phyloP scores from a whole-genome alignment of 1,140 invertebrate genomes.

The Drosophila tsacasi region DNA sequence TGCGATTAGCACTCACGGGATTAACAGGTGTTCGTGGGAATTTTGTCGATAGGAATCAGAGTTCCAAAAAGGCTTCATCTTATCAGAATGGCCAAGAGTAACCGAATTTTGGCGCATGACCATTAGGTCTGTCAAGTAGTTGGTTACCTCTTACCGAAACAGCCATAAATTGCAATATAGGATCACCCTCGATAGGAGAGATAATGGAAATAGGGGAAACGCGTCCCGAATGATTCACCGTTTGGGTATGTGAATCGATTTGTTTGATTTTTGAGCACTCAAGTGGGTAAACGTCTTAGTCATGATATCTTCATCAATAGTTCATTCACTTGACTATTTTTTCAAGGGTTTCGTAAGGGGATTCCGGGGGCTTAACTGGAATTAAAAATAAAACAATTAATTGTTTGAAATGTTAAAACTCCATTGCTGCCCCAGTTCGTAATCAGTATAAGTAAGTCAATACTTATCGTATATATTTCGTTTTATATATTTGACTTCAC shows the following conservation, averaged over 20 bases:
- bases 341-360: not conserved
- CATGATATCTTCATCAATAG: not conserved
- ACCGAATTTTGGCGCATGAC: not conserved
- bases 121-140: not conserved
- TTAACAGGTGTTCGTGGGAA: slow-evolving; percentile 9
- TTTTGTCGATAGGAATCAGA: slow-evolving; percentile 1
- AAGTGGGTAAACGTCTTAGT: slow-evolving; percentile 5
- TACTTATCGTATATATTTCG: not conserved
- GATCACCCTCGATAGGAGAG: slow-evolving; percentile 11
- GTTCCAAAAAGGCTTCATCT: not conserved
- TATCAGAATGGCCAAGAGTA: not conserved
- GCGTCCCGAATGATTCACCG: slow-evolving; percentile 19
- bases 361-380: not conserved
- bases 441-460: not conserved
- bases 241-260: not conserved
- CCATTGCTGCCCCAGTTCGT: not conserved
- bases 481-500: not conserved
- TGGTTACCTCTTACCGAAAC: not conserved
- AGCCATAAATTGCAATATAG: not conserved
- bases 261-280: not conserved
- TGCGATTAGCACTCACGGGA: slow-evolving; percentile 1
- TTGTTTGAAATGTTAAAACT: not conserved
- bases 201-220: slow-evolving; percentile 3
- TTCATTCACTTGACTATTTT: not conserved
- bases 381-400: not conserved